Evolutionary conservation across 2,113 vertebrate genomes (phyloP).

Genomic region (Cyanoliseus patagonus): DNA sequence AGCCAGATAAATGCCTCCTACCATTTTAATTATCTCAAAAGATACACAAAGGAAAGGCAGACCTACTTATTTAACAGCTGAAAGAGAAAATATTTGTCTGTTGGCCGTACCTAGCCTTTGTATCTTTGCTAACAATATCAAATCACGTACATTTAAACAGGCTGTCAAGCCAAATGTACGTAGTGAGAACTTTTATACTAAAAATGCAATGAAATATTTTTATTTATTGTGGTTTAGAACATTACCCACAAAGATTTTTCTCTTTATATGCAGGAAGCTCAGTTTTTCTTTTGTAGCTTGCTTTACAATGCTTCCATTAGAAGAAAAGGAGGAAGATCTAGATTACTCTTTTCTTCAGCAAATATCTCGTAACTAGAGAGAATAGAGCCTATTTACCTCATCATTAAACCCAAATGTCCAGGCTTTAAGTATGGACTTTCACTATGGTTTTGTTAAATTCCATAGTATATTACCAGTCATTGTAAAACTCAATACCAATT

Average conservation of each 20-base stretch:
- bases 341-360: not conserved
- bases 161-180: not conserved
- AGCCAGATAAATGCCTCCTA: constrained; percentile 28
- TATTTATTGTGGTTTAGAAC: constrained; percentile 39
- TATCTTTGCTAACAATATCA: not conserved
- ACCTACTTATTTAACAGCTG: not conserved
- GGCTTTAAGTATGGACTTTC: not conserved
- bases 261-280: not conserved
- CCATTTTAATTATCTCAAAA: constrained; percentile 60
- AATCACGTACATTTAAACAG: not conserved
- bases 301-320: not conserved
- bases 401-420: not conserved
- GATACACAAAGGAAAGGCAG: not conserved
- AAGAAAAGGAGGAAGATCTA: not conserved
- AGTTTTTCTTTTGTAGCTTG: not conserved
- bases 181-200: not conserved
- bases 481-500: not conserved
- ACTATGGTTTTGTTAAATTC: not conserved
- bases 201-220: not conserved
- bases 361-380: not conserved
- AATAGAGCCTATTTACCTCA: not conserved
- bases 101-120: not conserved
- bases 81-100: constrained; percentile 6
- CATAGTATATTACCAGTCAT: not conserved
- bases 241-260: constrained; percentile 35